Evolutionary conservation across 2,888 invertebrate species (phyloP), one percentile per base, ranked within the genome.

Genomic region (Argynnis bischoffii): DNA sequence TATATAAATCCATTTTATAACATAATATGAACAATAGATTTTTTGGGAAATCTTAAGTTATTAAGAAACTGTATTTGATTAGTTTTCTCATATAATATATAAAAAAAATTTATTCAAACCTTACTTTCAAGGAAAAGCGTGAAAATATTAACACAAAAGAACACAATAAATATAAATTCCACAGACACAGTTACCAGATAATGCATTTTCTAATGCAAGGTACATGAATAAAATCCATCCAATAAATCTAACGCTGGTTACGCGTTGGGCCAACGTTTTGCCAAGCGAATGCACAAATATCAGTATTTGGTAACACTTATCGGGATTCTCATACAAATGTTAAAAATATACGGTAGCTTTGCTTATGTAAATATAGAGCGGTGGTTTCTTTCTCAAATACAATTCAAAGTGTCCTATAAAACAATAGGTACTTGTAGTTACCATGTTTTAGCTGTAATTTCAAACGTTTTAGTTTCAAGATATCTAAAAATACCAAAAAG

Each of bases 161-260:
- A 50, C 18, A 61, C 51, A 53, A 61, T 53, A 51, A 53, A 51
- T 51, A 61, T 61, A 61, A 61, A 35, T 61, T 61, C 51, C 26
- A n/a, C 61, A 15, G 61, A 51, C 51, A 61, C 50, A 16, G 61
- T 61, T 61, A 53, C 51, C 50, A 51, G 61, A 61, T 61, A 61
- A 61, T 61, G 61, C 61, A 51, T 61, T 61, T 61, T 61, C 61
- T 61, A 61, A 61, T 61, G 61, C 61, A 61, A 61, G 50, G 51
- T 51, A 61, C 61, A 61, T 53, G 61, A 61, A 61, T 61, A 61
- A 61, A 51, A 51, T 53, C 53, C 61, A 41, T 53, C 14, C 61
- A 53, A 61, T 61, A 61, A 61, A 61, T 61, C 51, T 50, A 51
- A 41, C 51, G 61, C 21, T 61, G 61, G 61, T 50, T 8, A 8